Evolutionary conservation across 1,140 invertebrate species (phyloP).

Genomic region (Drosophila sturtevanti): DNA sequence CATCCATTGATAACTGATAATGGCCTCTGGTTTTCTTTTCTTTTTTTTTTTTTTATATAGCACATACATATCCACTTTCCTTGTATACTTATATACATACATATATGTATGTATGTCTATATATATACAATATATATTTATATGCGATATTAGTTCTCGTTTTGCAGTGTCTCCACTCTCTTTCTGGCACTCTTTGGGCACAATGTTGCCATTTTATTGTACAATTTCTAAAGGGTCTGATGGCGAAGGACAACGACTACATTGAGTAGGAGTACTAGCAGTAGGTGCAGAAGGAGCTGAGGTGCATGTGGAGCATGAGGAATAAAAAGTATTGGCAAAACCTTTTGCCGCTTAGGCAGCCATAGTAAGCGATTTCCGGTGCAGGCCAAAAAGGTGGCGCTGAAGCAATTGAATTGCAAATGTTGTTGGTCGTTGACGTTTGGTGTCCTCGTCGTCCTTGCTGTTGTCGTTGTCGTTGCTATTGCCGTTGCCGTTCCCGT

Average conservation of each 20-base stretch:
- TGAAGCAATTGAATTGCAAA: conserved; percentile 77
- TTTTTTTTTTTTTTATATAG: too few relatives aligned
- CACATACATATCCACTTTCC: too few relatives aligned
- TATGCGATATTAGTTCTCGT: conserved; percentile 60
- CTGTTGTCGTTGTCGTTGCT: conserved; percentile 46
- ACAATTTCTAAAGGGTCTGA: conserved; percentile 52
- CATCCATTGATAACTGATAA: conserved; percentile 40
- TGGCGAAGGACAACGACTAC: conserved; percentile 6
- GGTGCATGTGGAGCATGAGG: background rate
- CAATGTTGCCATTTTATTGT: conserved; percentile 73
- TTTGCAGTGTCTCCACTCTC: conserved; percentile 6
- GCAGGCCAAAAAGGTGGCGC: conserved; percentile 71
- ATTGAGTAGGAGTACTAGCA: background rate
- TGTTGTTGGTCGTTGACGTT: conserved; percentile 66
- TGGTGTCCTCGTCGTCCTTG: conserved; percentile 16
- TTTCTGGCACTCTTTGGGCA: conserved; percentile 28
- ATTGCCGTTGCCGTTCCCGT: conserved; percentile 69
- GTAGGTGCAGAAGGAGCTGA: background rate
- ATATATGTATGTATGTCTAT: background rate
- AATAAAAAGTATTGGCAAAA: conserved; percentile 58
- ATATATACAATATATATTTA: conserved; percentile 44
- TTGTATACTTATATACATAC: conserved; percentile 33
- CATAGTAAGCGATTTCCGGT: conserved; percentile 78
- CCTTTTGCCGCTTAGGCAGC: conserved; percentile 51
- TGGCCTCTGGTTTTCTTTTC: conserved; percentile 39